A percentile compares a stretch with the other conserved stretches of the same genome.
phyloP scores from a whole-genome alignment of 2,113 vertebrate genomes.

The Acinonyx jubatus region DNA sequence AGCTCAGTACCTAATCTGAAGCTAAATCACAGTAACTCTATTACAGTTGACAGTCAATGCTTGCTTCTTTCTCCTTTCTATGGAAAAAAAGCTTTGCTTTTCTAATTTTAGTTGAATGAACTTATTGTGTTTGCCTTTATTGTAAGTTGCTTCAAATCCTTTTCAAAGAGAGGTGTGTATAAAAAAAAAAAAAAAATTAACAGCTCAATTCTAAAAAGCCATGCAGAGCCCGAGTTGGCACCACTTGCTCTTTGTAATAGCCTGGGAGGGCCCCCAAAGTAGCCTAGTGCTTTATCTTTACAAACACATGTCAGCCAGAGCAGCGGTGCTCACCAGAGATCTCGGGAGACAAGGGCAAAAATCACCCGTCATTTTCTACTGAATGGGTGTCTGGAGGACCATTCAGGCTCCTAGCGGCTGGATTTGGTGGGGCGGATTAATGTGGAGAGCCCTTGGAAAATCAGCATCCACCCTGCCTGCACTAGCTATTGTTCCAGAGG shows the following conservation, averaged over 20 bases:
- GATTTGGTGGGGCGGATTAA: slow-evolving; percentile 70
- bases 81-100: slow-evolving; percentile 39
- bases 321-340: neutral
- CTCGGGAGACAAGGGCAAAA: neutral
- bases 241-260: slow-evolving; percentile 16
- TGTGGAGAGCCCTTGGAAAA: slow-evolving; percentile 72
- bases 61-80: slow-evolving; percentile 35
- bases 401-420: slow-evolving; percentile 62
- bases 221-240: slow-evolving; percentile 51
- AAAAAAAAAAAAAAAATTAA: slow-evolving; percentile 27
- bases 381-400: neutral
- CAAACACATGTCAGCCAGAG: slow-evolving; percentile 20
- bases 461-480: slow-evolving; percentile 20
- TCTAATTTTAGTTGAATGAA: slow-evolving; percentile 64
- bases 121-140: slow-evolving; percentile 58
- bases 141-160: slow-evolving; percentile 61
- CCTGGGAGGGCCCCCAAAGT: neutral
- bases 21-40: neutral
- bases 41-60: neutral
- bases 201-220: slow-evolving; percentile 71
- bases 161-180: slow-evolving; percentile 67
- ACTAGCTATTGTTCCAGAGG: slow-evolving; percentile 43
- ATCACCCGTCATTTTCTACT: slow-evolving; percentile 41
- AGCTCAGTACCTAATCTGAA: slow-evolving; percentile 43
- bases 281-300: slow-evolving; percentile 48